Evolutionary conservation across 2,113 vertebrate species (phyloP), one percentile per base, ranked within the genome.

Genomic region (Crotalus helleri): DNA sequence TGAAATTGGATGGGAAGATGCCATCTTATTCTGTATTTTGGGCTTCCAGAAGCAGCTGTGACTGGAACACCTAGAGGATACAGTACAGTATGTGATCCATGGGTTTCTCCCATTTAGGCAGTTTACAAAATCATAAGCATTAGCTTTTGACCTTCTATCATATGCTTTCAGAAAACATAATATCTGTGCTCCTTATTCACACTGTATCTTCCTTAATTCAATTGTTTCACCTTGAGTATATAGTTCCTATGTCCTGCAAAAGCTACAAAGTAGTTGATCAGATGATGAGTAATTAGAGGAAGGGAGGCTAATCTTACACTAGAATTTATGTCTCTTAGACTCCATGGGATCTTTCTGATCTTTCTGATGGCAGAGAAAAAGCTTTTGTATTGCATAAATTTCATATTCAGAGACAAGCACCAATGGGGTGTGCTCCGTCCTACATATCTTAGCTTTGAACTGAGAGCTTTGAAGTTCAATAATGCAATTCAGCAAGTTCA

Each of bases 381-480:
- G 4, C 74, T 88, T 57, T 51, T n/a, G 17, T 49, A 59, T 74
- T 90, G 51, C 49, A 13, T 17, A 7, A 59, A 53, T 53, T n/a
- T n/a, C 85, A 91, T 54, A 87, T n/a, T 29, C 24, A 81, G 51
- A 81, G 26, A 57, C 26, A 57, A 51, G 46, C 39, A 46, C 9
- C 55, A 26, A 69, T 90, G 0, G 12, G 86, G 23, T 90, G 86
- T 94, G 44, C 44, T 17, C 12, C 5, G 49, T 24, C 26, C 0
- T 46, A 91, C 24, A 0, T 89, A 55, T 51, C 55, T 61, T 88
- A 74, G 46, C 54, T 94, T 93, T 90, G 91, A 0, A 94, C 39
- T 81, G 26, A 54, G 59, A 92, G 86, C 58, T 92, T 92, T 92
- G 86, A 88, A 92, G 86, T 92, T 54, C 64, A 69, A 88, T 44